Evolutionary conservation across 1,140 invertebrate genomes (phyloP).

Genomic region (Stegodyphus mimosarum): DNA sequence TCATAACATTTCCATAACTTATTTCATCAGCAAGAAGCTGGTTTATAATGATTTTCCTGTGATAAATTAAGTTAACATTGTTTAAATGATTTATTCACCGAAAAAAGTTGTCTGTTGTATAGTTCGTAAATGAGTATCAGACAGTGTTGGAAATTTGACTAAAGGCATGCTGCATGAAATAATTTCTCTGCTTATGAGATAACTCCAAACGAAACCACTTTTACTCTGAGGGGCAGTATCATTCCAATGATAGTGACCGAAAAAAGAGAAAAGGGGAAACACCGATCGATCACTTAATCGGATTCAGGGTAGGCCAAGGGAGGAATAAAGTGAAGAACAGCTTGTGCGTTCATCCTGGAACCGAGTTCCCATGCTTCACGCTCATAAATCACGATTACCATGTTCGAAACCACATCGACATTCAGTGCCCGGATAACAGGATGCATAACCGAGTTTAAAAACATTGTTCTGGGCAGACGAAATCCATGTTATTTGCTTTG

Average conservation of each 20-base stretch:
- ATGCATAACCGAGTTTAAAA: constrained; percentile 38
- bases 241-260: background rate
- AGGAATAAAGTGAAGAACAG: constrained; percentile 46
- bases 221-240: no score
- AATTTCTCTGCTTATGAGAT: no score
- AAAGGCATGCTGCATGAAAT: no score
- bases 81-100: no score
- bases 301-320: constrained; percentile 35
- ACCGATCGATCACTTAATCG: constrained; percentile 50
- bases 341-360: constrained; percentile 16
- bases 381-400: constrained; percentile 54
- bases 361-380: constrained; percentile 19
- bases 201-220: no score
- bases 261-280: background rate
- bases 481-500: constrained; percentile 6
- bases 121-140: no score
- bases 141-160: no score
- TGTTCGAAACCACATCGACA: constrained; percentile 32
- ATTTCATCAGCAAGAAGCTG: no score
- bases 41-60: no score
- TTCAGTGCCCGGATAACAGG: constrained; percentile 10
- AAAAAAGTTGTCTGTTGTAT: no score
- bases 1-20: no score
- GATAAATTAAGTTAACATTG: no score
- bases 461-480: constrained; percentile 17